These are phyloP conservation scores for Elysia chlorotica DNA, from an alignment of 1,140 invertebrate genomes.

Conservation along the genomic window DNA sequence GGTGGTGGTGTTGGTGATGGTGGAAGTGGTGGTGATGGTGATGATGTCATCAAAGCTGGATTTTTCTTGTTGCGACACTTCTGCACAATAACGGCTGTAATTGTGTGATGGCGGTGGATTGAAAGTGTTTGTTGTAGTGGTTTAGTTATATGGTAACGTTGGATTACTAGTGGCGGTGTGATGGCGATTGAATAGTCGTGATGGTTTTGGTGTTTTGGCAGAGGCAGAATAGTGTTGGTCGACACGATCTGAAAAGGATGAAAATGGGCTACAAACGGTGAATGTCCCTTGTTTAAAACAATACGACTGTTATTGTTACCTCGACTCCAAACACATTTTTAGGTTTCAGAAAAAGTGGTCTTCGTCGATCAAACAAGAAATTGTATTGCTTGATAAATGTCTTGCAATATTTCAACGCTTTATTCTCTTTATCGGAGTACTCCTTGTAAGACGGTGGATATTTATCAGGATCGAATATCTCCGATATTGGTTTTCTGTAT, in stretches of 20 bases:
- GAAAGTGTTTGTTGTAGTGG: too few species aligned
- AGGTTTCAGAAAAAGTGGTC: conserved; percentile 11
- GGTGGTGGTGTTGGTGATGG: not conserved
- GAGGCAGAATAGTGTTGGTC: not conserved
- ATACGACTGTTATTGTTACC: not conserved
- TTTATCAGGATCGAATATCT: not conserved
- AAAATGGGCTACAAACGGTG: too few species aligned
- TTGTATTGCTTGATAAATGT: conserved; percentile 7
- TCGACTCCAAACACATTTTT: conserved; percentile 3
- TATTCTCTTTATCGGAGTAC: conserved; percentile 7
- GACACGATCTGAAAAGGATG: not conserved
- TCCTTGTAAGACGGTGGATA: conserved; percentile 16
- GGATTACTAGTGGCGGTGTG: too few species aligned
- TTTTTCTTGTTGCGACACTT: too few species aligned
- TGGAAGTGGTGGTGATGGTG: not conserved
- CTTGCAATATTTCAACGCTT: conserved; percentile 5
- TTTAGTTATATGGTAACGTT: too few species aligned
- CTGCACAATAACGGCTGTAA: too few species aligned
- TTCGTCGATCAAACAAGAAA: not conserved
- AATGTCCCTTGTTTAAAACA: too few species aligned
- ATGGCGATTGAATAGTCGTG: not conserved
- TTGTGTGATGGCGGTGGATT: too few species aligned
- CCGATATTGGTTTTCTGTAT: not conserved
- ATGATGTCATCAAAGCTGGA: not conserved
- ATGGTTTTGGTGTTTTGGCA: not conserved